These are phyloP conservation scores for Acanthosepion lycidas DNA, from an alignment of 2,888 invertebrate species.

Conservation along the genomic window DNA sequence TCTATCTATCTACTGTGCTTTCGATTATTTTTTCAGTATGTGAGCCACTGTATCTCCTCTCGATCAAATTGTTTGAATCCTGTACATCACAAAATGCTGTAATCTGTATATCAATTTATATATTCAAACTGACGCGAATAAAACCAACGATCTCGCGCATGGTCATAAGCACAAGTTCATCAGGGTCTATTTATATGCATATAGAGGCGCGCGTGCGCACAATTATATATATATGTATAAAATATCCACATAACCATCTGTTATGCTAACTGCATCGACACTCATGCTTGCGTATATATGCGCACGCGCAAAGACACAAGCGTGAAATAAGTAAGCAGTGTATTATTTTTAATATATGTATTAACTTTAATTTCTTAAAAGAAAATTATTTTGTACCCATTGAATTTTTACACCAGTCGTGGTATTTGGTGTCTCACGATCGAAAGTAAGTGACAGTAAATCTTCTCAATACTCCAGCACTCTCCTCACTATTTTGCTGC, in stretches of 20 bases:
- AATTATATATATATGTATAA: background rate
- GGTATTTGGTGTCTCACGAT: background rate
- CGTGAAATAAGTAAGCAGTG: background rate
- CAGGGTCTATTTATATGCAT: background rate
- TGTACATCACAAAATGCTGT: background rate
- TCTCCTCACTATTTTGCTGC: background rate
- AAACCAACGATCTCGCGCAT: too few relatives aligned
- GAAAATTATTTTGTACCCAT: background rate
- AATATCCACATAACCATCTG: background rate
- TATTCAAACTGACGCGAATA: too few relatives aligned
- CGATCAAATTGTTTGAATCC: background rate
- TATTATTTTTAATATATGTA: background rate
- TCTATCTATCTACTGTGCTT: background rate
- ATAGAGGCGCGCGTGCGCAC: background rate
- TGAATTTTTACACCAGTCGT: background rate
- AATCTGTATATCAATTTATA: background rate
- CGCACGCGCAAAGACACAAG: background rate
- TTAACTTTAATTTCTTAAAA: background rate
- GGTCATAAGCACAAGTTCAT: background rate
- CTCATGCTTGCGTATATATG: background rate
- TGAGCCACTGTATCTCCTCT: background rate
- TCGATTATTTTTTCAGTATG: background rate
- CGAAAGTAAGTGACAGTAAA: background rate
- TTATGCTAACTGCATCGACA: background rate
- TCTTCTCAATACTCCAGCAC: background rate